Percentiles rank a stretch among this genome's conserved stretches.
Conservation (phyloP, 2,888 invertebrate genomes). For the Amitus sp. region DNA sequence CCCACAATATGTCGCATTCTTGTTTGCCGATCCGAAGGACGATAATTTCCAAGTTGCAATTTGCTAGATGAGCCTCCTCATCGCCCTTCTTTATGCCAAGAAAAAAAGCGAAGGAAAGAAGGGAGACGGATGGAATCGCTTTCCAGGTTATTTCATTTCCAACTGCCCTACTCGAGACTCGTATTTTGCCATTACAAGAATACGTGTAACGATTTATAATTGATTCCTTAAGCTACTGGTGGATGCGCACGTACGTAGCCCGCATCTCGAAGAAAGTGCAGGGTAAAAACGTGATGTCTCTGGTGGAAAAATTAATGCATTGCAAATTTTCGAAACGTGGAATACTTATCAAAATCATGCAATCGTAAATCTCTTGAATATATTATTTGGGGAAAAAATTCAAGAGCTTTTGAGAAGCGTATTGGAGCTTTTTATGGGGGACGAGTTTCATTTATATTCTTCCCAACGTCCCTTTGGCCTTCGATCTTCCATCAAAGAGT, state of each 20-base stretch:
- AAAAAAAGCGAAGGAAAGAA: no score
- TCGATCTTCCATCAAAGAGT: no score
- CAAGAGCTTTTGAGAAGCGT: background rate
- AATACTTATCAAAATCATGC: background rate
- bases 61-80: conserved; percentile 54
- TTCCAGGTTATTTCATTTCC: conserved; percentile 2
- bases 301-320: conserved; percentile 22
- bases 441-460: no score
- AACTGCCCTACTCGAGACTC: conserved; percentile 35
- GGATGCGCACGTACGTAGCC: conserved; percentile 28
- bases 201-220: conserved; percentile 42
- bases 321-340: conserved; percentile 18
- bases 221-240: conserved; percentile 33
- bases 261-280: conserved; percentile 29
- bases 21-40: conserved; percentile 56
- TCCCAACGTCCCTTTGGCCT: no score
- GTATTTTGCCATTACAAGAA: conserved; percentile 36
- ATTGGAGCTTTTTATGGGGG: background rate
- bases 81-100: conserved; percentile 15
- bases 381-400: no score
- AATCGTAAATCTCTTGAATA: background rate
- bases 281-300: conserved; percentile 23
- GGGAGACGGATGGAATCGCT: conserved; percentile 24
- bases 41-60: conserved; percentile 63
- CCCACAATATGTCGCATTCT: conserved; percentile 62